phyloP scores from a whole-genome alignment of 2,797 vertebrate genomes.

The Ptychobarbus kaznakovi region DNA sequence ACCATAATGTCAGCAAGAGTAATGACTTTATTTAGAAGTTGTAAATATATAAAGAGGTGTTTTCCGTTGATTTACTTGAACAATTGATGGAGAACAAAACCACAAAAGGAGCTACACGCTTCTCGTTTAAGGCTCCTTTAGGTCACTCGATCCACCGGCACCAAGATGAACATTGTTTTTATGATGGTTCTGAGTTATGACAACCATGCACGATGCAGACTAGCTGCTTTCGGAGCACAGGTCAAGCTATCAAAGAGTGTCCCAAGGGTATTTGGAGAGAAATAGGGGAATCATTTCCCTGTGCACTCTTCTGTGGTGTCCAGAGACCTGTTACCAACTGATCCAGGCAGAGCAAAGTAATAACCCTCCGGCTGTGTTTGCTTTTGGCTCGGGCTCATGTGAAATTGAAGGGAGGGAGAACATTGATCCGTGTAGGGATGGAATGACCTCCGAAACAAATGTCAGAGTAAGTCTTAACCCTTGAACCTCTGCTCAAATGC shows the following conservation, averaged over 20 bases:
- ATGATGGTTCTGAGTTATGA: constrained; percentile 48
- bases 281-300: constrained; percentile 48
- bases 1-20: constrained; percentile 74
- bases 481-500: constrained; percentile 53
- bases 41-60: constrained; percentile 80
- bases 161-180: constrained; percentile 60
- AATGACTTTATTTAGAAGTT: constrained; percentile 75
- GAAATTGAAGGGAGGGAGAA: constrained; percentile 73
- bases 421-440: constrained; percentile 74
- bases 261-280: constrained; percentile 45
- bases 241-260: constrained; percentile 13
- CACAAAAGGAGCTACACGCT: constrained; percentile 51
- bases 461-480: constrained; percentile 70
- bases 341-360: constrained; percentile 63
- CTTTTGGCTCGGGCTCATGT: constrained; percentile 70
- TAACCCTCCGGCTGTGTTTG: constrained; percentile 67
- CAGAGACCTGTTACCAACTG: constrained; percentile 65
- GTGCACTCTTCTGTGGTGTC: constrained; percentile 61
- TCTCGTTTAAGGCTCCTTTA: constrained; percentile 46
- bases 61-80: constrained; percentile 76
- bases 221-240: constrained; percentile 44
- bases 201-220: constrained; percentile 29
- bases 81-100: constrained; percentile 67
- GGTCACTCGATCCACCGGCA: constrained; percentile 48
- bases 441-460: constrained; percentile 73